A percentile compares a stretch with the other conserved stretches of the same genome.
Evolutionary conservation across 2,888 invertebrate genomes (phyloP).

Genomic region (Euplexia lucipara): DNA sequence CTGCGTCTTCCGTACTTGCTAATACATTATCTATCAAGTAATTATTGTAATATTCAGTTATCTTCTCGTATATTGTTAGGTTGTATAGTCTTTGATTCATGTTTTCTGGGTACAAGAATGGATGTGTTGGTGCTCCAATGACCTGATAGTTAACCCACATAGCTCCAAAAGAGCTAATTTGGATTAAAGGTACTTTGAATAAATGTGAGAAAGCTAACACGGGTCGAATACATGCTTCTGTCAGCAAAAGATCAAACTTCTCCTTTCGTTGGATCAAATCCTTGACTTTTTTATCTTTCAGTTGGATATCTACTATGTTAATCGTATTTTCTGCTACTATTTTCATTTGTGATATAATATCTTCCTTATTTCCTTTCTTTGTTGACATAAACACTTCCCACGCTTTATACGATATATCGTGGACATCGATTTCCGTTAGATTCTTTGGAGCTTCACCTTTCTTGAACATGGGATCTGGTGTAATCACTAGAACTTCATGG

Average conservation of each 20-base stretch:
- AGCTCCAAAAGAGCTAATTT: slow-evolving; percentile 71
- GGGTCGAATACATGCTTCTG: slow-evolving; percentile 67
- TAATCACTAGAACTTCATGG: slow-evolving; percentile 80
- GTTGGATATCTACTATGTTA: slow-evolving; percentile 55
- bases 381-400: slow-evolving; percentile 38
- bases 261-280: slow-evolving; percentile 62
- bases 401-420: slow-evolving; percentile 69
- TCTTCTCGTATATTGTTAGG: slow-evolving; percentile 69
- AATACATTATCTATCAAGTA: slow-evolving; percentile 33
- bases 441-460: slow-evolving; percentile 69
- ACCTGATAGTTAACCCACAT: slow-evolving; percentile 50
- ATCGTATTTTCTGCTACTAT: slow-evolving; percentile 27
- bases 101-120: slow-evolving; percentile 67
- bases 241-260: slow-evolving; percentile 71
- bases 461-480: slow-evolving; percentile 76
- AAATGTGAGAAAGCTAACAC: slow-evolving; percentile 64
- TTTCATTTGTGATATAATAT: slow-evolving; percentile 48
- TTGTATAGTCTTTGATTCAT: slow-evolving; percentile 65
- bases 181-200: slow-evolving; percentile 73
- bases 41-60: slow-evolving; percentile 60
- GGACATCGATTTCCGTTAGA: slow-evolving; percentile 78
- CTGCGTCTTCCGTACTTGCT: slow-evolving; percentile 25
- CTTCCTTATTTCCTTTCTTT: slow-evolving; percentile 39
- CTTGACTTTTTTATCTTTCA: slow-evolving; percentile 60
- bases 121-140: slow-evolving; percentile 71